Base-by-base conservation (phyloP, 1,140 invertebrate species). In the Spodoptera litura region DNA sequence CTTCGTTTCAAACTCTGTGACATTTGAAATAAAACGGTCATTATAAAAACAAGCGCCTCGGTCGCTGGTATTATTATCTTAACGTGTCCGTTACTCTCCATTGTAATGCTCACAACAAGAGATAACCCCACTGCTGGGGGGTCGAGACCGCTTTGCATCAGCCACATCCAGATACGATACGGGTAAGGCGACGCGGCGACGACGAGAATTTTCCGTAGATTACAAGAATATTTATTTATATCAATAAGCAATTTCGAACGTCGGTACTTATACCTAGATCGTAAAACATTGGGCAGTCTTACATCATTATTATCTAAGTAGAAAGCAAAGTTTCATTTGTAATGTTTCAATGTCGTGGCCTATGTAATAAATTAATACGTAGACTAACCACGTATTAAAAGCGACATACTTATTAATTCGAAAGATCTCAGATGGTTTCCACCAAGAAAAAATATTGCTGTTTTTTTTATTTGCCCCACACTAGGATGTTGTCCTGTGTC, bases 51-150 rank as follows among this genome's bases (percentile, higher is more conserved):
- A 64, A 75, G 10, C n/a, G 27, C 59, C 25, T 62, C 25, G 15
- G 12, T 53, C 51, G 68, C 15, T 25, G 38, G 8, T 49, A 66
- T 31, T 64, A 52, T 83, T 87, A 85, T 87, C 81, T 80, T 79
- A 80, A 73, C 64, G 74, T 59, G 75, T 80, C 64, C 77, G 80
- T 80, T 80, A 81, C 72, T 71, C 77, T 82, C 76, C 71, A 83
- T 82, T 83, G 62, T 78, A 81, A 70, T 81, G 79, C 51, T 82
- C 74, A 80, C 66, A 81, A 83, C 79, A 81, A 64, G 27, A 66
- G 87, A 91, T 91, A 91, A 91, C 88, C 88, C 79, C 55, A 27
- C 70, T 53, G 82, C 83, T 85, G 82, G 85, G 85, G 85, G 86
- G 85, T 88, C 85, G 87, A 66, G 58, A 25, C 25, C 62, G 73